Base-by-base conservation (phyloP, 2,888 invertebrate species). In the Nomada hirtipes region DNA sequence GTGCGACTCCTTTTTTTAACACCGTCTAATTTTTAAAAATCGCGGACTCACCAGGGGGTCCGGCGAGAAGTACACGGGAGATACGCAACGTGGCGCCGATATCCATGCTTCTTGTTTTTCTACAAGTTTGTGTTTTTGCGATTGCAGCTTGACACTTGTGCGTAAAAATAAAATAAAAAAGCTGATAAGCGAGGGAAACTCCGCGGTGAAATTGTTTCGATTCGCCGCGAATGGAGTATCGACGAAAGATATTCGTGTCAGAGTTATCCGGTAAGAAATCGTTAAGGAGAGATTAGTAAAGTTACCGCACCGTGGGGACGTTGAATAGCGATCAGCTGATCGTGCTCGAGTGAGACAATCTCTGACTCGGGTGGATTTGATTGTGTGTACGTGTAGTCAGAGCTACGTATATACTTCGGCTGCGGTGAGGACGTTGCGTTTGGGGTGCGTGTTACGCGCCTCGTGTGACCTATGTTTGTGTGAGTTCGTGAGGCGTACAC, bases 311-410 rank as follows among this genome's bases (percentile, higher is more conserved):
- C 57, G 77, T 77, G 76, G 61, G 64, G 59, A 47, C 42, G 26
- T 9, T 72, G 76, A 67, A 61, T 57, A 61, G 76, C 86, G 84
- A 90, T 90, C 90, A 90, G 90, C 90, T 90, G 90, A 89, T 90
- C 88, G 85, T 55, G 77, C 64, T 70, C 74, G 72, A 74, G 74
- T 50, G 71, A 70, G 71, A 79, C 76, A 69, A 82, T 69, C 52
- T 63, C 13, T 47, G 47, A 68, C 73, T 82, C 85, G 67, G 76
- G 63, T 76, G 75, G 72, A 74, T 64, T 74, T 67, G 65, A 20
- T 42, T 59, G 74, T 73, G 63, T 79, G 50, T 61, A 61, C 68
- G 79, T 68, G 47, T 15, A 36, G 47, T 47, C 11, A 47, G 13
- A 52, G 60, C 23, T 60, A 67, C 4, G 26, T 60, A 72, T 47